Conservation (phyloP, 2,797 vertebrate genomes). For the Monodelphis domestica region DNA sequence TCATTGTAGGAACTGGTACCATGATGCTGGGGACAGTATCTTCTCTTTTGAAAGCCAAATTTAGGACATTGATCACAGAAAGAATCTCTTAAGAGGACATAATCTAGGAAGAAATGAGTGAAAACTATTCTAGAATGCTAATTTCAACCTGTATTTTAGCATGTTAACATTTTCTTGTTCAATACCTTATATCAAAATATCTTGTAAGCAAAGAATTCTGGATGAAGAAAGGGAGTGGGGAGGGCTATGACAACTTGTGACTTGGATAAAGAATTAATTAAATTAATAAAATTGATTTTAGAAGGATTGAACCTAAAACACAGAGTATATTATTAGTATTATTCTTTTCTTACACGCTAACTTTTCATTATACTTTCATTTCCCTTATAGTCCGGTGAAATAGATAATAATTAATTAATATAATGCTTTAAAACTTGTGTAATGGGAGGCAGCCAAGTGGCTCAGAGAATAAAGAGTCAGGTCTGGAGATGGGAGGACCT, state of each 20-base stretch:
- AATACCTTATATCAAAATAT: background rate
- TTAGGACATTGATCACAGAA: background rate
- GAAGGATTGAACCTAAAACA: background rate
- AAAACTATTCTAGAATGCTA: background rate
- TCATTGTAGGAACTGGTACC: background rate
- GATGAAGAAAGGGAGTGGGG: background rate
- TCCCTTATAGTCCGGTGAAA: background rate
- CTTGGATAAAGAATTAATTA: conserved; percentile 1
- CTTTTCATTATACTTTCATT: background rate
- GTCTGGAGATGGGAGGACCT: too few relatives aligned
- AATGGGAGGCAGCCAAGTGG: too few relatives aligned
- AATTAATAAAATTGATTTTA: conserved; percentile 25
- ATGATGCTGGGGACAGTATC: background rate
- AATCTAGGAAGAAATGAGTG: background rate
- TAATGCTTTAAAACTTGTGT: background rate
- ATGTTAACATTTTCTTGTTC: background rate
- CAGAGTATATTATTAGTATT: background rate
- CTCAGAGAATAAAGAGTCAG: too few relatives aligned
- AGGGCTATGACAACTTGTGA: background rate
- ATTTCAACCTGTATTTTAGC: background rate
- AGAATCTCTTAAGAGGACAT: too few relatives aligned
- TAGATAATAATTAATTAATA: background rate
- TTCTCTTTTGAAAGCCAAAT: background rate
- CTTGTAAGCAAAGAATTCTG: background rate
- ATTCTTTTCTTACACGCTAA: background rate